Base-by-base conservation (phyloP, 92 coral and sea anemone genomes). In the Desmophyllum pertusum region DNA sequence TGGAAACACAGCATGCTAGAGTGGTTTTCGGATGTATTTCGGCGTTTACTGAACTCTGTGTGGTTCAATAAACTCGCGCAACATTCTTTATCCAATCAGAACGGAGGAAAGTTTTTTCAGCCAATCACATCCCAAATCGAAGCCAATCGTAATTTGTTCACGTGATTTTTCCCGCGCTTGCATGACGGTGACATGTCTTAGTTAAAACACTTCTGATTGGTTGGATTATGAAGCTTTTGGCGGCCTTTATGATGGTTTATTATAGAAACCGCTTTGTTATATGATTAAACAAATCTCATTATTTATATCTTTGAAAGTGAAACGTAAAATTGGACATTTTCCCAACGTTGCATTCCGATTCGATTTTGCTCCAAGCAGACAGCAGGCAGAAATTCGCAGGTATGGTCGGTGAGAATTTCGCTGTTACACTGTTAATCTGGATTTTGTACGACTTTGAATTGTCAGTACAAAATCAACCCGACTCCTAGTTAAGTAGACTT, bases 271-370 rank as follows among this genome's bases (percentile, higher is more conserved):
- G 42, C 72, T 19, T 67, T 67, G 72, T 67, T 67, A 67, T 37
- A 67, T 67, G 42, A 67, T 37, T 36, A 67, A 67, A 67, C 72
- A 67, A 67, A 67, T 67, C 72, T 35, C 8, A 37, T 67, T 36
- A 50, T 50, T 13, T 10, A 67, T 1, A 43, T 67, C 72, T 67
- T 67, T 36, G 19, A 18, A 67, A 67, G 42, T 67, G 45, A 67
- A 35, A 17, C 42, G 33, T 11, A 67, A 36, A 67, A 31, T 35
- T 35, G 45, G 36, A 35, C 40, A 18, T 27, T 38, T 59, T 36
- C 33, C 25, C 18, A 37, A 33, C 18, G 25, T 67, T 67, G 6
- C 72, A 15, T 67, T n/a, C n/a, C n/a, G n/a, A n/a, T n/a, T 67
- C 13, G 40, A 67, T 21, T 67, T 67, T 67, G 72, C 42, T 33